Evolutionary conservation across 2,113 vertebrate species (phyloP).

Genomic region (Hyperoodon ampullatus): DNA sequence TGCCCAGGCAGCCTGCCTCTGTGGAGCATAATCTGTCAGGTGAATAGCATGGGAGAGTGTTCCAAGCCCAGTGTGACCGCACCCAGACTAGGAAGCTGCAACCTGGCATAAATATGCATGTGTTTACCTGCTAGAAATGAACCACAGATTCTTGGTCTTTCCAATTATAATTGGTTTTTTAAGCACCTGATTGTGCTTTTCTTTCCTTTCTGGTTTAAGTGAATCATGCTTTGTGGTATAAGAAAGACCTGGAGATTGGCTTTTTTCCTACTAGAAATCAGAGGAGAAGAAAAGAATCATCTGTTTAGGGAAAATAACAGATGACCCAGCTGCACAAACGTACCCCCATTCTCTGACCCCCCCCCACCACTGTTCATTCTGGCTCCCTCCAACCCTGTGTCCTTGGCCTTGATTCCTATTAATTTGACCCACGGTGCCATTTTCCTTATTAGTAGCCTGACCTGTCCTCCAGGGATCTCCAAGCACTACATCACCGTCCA

Average conservation of each 20-base stretch:
- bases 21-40: slow-evolving; percentile 22
- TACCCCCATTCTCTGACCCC: neutral
- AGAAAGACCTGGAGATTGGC: neutral
- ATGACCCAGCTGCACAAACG: neutral
- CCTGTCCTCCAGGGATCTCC: slow-evolving; percentile 15
- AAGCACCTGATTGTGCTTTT: slow-evolving; percentile 51
- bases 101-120: neutral
- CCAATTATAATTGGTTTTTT: slow-evolving; percentile 44
- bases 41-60: neutral
- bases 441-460: slow-evolving; percentile 7
- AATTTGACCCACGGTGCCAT: neutral
- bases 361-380: neutral
- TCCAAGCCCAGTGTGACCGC: neutral
- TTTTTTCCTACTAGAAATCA: slow-evolving; percentile 56
- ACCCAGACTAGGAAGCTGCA: slow-evolving; percentile 22
- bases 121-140: slow-evolving; percentile 57
- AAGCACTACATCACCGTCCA: neutral
- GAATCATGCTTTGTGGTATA: neutral
- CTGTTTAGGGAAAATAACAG: neutral
- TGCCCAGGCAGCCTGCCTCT: slow-evolving; percentile 54
- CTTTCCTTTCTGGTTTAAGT: neutral
- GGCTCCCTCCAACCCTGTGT: neutral
- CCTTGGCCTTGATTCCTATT: neutral
- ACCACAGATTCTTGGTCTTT: neutral
- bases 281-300: slow-evolving; percentile 16